Base-by-base conservation (phyloP, 2,888 invertebrate species). In the Hipparchia sbordonii region DNA sequence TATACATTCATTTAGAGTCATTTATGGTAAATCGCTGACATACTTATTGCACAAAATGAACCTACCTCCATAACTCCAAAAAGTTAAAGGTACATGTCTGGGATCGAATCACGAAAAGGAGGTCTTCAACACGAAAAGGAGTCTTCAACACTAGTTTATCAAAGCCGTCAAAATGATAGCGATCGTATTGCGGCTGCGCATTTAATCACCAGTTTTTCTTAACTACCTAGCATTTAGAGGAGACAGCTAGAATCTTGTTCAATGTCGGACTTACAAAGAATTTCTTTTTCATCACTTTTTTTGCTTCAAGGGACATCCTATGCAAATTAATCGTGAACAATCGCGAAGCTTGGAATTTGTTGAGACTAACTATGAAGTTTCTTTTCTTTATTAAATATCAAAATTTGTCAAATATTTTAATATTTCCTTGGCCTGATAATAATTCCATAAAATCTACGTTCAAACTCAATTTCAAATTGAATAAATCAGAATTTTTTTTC, bases 251-350 rank as follows among this genome's bases (percentile, higher is more conserved):
- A 71, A 72, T 71, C 72, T 71, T 69, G 73, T 72, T 67, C 71
- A 76, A 72, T 48, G 62, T 65, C 52, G 72, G 62, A 71, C 56
- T 62, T 52, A 5, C 13, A 69, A 70, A 62, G 68, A 68, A 67
- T 70, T 74, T 72, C 45, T 63, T 54, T 72, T 62, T 76, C 70
- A 70, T 74, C 69, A 62, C 52, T 72, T 71, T 67, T 54, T 65
- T 71, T 74, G 70, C 71, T 74, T 68, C 63, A 72, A 69, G 67
- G 71, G 72, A 72, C 74, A 71, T 69, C 70, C 61, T 65, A 57
- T 69, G 61, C 70, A 70, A 75, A 72, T 70, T 72, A 52, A 59
- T 61, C 67, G 74, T 70, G 69, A 72, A 72, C 70, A 72, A 72
- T 74, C 62, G 71, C 51, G 62, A 69, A 70, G 62, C 56, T 59